Base-by-base conservation (phyloP, 2,888 invertebrate genomes). In the Tiphia femorata region DNA sequence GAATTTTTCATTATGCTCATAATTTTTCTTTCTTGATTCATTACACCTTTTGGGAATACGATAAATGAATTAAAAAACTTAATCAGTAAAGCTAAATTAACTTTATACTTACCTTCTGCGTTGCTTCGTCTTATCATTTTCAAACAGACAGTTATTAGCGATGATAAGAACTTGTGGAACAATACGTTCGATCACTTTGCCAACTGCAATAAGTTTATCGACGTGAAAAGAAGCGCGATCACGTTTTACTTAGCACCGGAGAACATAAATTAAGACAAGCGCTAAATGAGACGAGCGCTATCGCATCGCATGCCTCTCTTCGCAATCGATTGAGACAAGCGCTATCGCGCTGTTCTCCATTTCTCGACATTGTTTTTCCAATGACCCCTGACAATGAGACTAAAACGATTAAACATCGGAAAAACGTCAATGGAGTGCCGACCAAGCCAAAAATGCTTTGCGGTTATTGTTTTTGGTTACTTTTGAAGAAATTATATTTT, bases 11-110 rank as follows among this genome's bases (percentile, higher is more conserved):
- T 35, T 49, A 30, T 12, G 40, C 41, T 49, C 17, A n/a, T 49
- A 50, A 27, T 25, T 42, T 50, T 50, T 12, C 1, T 50, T 50
- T 42, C 35, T 27, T 12, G 23, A 8, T 14, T 50, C 50, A 50
- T 43, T 50, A 12, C 43, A 50, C 16, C 43, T 23, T 23, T 43
- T 50, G 33, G 50, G 50, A 35, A 27, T 50, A 29, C 17, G 33
- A 16, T 19, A 42, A 50, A 50, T 50, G 6, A 43, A 29, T 46
- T 50, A 42, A 25, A 50, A 50, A 42, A 50, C 6, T 50, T 50
- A 44, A 12, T 29, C 51, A 44, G 16, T 51, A 38, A 51, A 44
- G 21, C 29, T 37, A n/a, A 30, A 8, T n/a, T 37, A 48, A 27
- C 27, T 17, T 12, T 48, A 14, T 12, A 37, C 16, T 27, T 48